Evolutionary conservation across 2,797 vertebrate species (phyloP), one percentile per base, ranked within the genome.

Genomic region (Falco cherrug): DNA sequence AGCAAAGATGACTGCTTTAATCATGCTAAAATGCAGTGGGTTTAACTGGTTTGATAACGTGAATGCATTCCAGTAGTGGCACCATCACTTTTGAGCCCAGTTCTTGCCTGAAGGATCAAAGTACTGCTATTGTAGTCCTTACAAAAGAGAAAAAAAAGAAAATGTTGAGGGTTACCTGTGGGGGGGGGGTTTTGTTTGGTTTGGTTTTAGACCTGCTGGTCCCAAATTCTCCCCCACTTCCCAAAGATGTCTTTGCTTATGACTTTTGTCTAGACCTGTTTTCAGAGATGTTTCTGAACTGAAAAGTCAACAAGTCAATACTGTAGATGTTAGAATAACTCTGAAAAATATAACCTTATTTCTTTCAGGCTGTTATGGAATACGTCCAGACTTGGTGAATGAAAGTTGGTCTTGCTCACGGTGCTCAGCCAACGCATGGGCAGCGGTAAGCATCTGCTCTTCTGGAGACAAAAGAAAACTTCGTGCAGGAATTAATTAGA

Each of bases 381-480:
- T 99, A 16, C 99, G 98, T 76, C 99, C 99, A 0, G 98, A 99
- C 90, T 97, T 98, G 48, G 98, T 98, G 78, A 98, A 98, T 1
- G 98, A 98, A 9, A 96, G 98, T 70, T 99, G 99, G 99, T 98
- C 95, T 48, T 99, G 99, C 92, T 98, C 99, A 20, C 98, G 99
- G 50, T 99, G 99, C 97, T 73, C 98, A 4, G 98, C 98, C 54
- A 98, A 96, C 13, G 98, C 98, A 3, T 99, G 99, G 98, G 98
- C 98, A 29, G 98, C 98, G 98, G 99, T 99, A 97, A 98, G 96
- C 10, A 9, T 9, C 31, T 8, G 0, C 28, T 56, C 43, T 5
- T 26, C 10, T 9, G 41, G 22, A 28, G 41, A 16, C 39, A 13
- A 6, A 37, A 10, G 16, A 18, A 29, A 16, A 24, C 10, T 25